Evolutionary conservation across 2,888 invertebrate genomes (phyloP).

Genomic region (Stratiomys singularior): DNA sequence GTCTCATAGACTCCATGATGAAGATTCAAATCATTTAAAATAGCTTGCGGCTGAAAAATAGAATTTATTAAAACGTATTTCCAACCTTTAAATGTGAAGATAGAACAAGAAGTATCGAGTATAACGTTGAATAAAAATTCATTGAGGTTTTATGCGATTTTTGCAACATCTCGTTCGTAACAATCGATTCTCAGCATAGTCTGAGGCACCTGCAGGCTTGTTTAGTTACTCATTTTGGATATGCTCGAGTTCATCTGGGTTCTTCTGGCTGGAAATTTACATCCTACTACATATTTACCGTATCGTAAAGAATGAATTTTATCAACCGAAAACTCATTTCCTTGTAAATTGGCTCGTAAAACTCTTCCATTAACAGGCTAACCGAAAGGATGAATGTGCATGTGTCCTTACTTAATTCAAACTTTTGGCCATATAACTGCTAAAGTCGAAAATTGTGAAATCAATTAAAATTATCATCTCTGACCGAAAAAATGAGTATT

Average conservation of each 20-base stretch:
- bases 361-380: constrained; percentile 59
- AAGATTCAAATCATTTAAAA: constrained; percentile 59
- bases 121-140: no score
- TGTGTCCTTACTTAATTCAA: constrained; percentile 51
- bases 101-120: no score
- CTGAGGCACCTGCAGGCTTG: no score
- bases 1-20: constrained; percentile 61
- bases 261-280: background rate
- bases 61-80: background rate
- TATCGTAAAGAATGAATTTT: constrained; percentile 55
- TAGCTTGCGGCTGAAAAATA: constrained; percentile 51
- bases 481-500: background rate
- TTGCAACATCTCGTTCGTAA: no score
- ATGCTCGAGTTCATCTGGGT: no score
- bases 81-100: no score
- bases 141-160: no score
- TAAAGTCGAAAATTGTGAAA: background rate
- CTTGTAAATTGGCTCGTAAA: constrained; percentile 59
- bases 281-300: constrained; percentile 57
- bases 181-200: no score
- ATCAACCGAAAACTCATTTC: constrained; percentile 59
- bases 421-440: constrained; percentile 38
- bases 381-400: constrained; percentile 60
- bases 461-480: background rate
- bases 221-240: no score